Evolutionary conservation across 2,113 vertebrate genomes (phyloP), one percentile per base, ranked within the genome.

Genomic region (Gadus chalcogrammus): DNA sequence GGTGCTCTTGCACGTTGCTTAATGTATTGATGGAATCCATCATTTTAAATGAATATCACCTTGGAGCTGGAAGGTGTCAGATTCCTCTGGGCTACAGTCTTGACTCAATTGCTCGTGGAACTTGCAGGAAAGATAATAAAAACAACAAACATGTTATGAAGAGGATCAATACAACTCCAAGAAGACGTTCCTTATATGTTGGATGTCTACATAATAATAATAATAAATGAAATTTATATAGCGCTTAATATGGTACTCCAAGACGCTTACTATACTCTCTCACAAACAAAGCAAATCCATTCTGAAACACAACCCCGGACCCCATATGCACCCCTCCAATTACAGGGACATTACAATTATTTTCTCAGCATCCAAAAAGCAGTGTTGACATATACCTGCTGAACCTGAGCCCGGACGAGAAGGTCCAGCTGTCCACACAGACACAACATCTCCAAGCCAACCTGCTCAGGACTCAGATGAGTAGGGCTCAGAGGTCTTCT

Each of bases 381-480:
- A 31, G 31, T 7, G 31, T 35, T 35, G 31, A 35, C 31, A 35
- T 55, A 35, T 55, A 93, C 92, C 90, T 93, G 90, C 68, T 92
- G 88, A 73, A 91, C 92, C 86, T 94, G 92, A 2, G 91, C 90
- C 77, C 91, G 86, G 82, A 93, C 89, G 68, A 93, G 88, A n/a
- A 93, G 88, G 84, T 93, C 92, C 80, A 93, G 88, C 67, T 93
- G 92, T 52, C 90, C 88, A 70, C 92, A 93, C 0, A 93, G 91
- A 80, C 88, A 92, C 79, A 92, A 59, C 89, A 94, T 93, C 88
- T 94, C 93, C 81, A 93, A 72, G 15, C 90, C 92, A 78, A 93
- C 91, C 84, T 93, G 93, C 70, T 92, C 89, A 7, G 89, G 86
- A 79, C 88, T 92, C 82, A 93, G 81, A 35, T 86, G 91, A 65